A percentile compares a stretch with the other conserved stretches of the same genome.
These are phyloP conservation scores for Tragelaphus scriptus DNA, from an alignment of 2,113 vertebrate genomes.

Conservation along the genomic window DNA sequence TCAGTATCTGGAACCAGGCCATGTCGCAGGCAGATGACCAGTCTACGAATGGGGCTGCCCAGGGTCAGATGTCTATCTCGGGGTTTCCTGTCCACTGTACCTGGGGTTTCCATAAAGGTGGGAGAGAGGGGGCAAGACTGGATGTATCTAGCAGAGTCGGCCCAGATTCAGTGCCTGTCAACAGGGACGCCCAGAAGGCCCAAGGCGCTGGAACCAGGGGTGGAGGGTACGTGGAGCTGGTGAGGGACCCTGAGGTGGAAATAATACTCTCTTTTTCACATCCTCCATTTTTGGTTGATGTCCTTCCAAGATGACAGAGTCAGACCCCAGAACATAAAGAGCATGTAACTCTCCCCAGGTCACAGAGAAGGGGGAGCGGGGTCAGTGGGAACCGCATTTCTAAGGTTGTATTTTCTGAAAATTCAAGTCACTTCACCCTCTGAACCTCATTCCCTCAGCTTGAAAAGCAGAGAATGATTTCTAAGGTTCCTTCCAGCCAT, in stretches of 20 bases:
- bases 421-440: not conserved
- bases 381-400: not conserved
- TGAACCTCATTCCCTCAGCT: not conserved
- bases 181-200: not conserved
- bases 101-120: not conserved
- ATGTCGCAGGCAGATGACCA: not conserved
- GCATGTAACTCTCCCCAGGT: not conserved
- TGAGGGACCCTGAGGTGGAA: not conserved
- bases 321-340: not conserved
- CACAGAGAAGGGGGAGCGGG: not conserved
- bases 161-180: not conserved
- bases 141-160: not conserved
- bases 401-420: not conserved
- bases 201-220: not conserved
- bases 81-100: not conserved
- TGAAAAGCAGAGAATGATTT: not conserved
- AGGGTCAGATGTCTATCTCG: not conserved
- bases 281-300: not conserved
- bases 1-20: not conserved
- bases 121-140: not conserved
- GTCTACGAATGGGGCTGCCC: not conserved
- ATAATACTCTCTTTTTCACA: not conserved
- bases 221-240: not conserved
- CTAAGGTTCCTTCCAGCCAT: not conserved
- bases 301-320: not conserved